Evolutionary conservation across 2,888 invertebrate genomes (phyloP).

Genomic region (Tupiocoris notatus): DNA sequence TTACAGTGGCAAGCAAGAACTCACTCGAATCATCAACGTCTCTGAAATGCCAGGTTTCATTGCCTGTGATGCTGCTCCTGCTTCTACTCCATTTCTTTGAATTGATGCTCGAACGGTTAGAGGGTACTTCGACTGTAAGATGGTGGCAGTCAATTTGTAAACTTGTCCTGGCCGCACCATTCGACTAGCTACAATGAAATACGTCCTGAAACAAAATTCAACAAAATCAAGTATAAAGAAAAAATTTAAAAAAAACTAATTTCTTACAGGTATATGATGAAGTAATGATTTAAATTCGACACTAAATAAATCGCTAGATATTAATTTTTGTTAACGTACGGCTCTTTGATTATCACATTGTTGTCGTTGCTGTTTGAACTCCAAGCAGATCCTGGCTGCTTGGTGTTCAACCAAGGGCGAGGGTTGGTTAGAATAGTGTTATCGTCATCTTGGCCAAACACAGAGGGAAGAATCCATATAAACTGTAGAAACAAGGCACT

Average conservation of each 20-base stretch:
- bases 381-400: slow-evolving; percentile 27
- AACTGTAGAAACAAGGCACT: slow-evolving; percentile 8
- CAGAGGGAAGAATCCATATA: background rate
- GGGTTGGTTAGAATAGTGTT: slow-evolving; percentile 1
- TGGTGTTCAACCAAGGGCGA: slow-evolving; percentile 27
- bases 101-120: slow-evolving; percentile 86
- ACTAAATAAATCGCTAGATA: too few relatives aligned
- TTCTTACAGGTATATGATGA: too few relatives aligned
- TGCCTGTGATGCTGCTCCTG: slow-evolving; percentile 79
- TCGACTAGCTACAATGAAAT: slow-evolving; percentile 87
- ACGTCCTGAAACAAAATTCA: slow-evolving; percentile 64
- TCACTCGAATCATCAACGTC: slow-evolving; percentile 82
- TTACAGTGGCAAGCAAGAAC: too few relatives aligned
- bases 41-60: slow-evolving; percentile 79
- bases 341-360: slow-evolving; percentile 28
- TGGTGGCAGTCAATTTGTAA: slow-evolving; percentile 81
- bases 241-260: background rate
- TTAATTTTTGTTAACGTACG: too few relatives aligned
- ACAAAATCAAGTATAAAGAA: background rate
- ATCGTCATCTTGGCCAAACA: slow-evolving; percentile 20
- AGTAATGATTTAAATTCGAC: too few relatives aligned
- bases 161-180: slow-evolving; percentile 90
- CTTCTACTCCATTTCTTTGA: slow-evolving; percentile 83
- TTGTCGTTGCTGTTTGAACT: slow-evolving; percentile 4
- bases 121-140: slow-evolving; percentile 74